These are phyloP conservation scores for Iphiclides podalirius DNA, from an alignment of 2,888 invertebrate genomes.

Conservation along the genomic window DNA sequence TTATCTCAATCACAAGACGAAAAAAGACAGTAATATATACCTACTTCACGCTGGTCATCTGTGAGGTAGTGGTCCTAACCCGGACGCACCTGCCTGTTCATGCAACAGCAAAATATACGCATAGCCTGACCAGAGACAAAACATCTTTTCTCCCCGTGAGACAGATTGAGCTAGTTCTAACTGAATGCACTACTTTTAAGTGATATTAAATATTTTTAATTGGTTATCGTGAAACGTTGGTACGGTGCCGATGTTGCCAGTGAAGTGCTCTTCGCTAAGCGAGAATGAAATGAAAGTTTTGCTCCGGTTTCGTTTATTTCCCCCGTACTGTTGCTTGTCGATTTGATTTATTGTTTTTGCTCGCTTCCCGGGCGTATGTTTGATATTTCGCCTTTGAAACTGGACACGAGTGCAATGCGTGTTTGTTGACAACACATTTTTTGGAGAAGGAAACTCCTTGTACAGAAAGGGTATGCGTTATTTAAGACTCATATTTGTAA, in stretches of 20 bases:
- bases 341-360: slow-evolving; percentile 69
- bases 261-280: slow-evolving; percentile 59
- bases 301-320: slow-evolving; percentile 60
- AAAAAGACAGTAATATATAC: too few relatives aligned
- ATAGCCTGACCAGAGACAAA: too few relatives aligned
- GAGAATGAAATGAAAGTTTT: slow-evolving; percentile 70
- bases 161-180: too few relatives aligned
- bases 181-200: too few relatives aligned
- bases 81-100: too few relatives aligned
- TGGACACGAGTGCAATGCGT: slow-evolving; percentile 30
- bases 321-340: slow-evolving; percentile 49
- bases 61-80: too few relatives aligned
- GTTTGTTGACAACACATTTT: slow-evolving; percentile 9
- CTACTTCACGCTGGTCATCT: too few relatives aligned
- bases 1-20: too few relatives aligned
- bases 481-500: too few relatives aligned
- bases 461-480: neutral
- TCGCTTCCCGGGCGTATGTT: slow-evolving; percentile 41
- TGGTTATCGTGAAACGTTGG: slow-evolving; percentile 35
- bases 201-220: too few relatives aligned
- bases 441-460: neutral
- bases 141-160: too few relatives aligned
- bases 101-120: too few relatives aligned
- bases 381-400: slow-evolving; percentile 54
- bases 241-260: slow-evolving; percentile 43